A percentile compares a stretch with the other conserved stretches of the same genome.
These are phyloP conservation scores for Lissonota sp. DNA, from an alignment of 2,888 invertebrate species.

Conservation along the genomic window DNA sequence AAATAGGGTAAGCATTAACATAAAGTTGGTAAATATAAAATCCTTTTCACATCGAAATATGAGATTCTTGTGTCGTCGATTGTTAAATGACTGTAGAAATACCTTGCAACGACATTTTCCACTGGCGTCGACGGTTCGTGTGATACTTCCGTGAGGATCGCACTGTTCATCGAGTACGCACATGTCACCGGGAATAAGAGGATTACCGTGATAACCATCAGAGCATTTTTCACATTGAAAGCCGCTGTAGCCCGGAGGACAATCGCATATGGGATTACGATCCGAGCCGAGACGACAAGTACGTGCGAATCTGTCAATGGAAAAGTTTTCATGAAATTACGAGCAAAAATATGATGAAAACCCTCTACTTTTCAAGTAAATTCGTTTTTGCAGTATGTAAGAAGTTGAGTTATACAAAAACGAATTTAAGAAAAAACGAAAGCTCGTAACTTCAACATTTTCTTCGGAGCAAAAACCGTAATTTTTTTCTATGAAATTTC, in stretches of 20 bases:
- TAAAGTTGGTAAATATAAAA: constrained; percentile 48
- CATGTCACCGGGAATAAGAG: constrained; percentile 89
- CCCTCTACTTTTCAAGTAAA: too few relatives aligned
- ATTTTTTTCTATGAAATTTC: too few relatives aligned
- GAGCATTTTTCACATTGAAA: constrained; percentile 92
- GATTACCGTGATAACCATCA: constrained; percentile 92
- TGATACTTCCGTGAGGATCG: constrained; percentile 89
- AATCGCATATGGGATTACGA: constrained; percentile 90
- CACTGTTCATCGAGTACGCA: constrained; percentile 88
- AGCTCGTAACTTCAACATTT: too few relatives aligned
- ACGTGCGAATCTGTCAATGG: constrained; percentile 88
- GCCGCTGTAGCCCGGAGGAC: constrained; percentile 91
- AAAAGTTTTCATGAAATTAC: not conserved
- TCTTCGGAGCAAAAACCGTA: too few relatives aligned
- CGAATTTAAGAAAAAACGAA: too few relatives aligned
- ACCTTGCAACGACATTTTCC: constrained; percentile 90
- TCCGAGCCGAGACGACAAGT: constrained; percentile 91
- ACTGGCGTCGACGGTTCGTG: constrained; percentile 84
- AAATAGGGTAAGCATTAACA: constrained; percentile 53
- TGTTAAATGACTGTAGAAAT: constrained; percentile 69
- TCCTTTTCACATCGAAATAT: constrained; percentile 4
- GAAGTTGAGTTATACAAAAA: too few relatives aligned
- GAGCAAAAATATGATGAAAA: too few relatives aligned
- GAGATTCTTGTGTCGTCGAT: constrained; percentile 13
- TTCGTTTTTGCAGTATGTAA: too few relatives aligned